Evolutionary conservation across 1,140 invertebrate species (phyloP).

Genomic region (Tetramorium alpestre): DNA sequence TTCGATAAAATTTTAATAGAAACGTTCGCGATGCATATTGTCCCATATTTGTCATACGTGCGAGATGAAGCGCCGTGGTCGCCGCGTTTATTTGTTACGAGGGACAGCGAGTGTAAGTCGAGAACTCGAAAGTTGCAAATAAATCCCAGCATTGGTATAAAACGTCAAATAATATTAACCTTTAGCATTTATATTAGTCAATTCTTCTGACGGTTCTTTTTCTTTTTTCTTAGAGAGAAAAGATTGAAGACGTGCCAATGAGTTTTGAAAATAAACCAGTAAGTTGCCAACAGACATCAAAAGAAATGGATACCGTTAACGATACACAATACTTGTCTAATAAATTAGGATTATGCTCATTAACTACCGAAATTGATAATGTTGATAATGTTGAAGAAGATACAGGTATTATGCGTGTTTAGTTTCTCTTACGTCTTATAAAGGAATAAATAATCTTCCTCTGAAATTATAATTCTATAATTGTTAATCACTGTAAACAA

Average conservation of each 20-base stretch:
- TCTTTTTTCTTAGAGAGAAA: conserved; percentile 54
- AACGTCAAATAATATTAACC: not conserved
- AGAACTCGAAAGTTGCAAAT: too few species aligned
- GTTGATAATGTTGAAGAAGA: conserved; percentile 52
- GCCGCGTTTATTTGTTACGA: too few species aligned
- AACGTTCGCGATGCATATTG: too few species aligned
- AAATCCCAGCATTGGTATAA: too few species aligned
- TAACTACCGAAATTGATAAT: conserved; percentile 25
- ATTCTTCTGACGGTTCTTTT: conserved; percentile 4
- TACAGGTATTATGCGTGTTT: conserved; percentile 57
- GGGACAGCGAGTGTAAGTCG: too few species aligned
- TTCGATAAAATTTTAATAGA: too few species aligned
- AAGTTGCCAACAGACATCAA: conserved; percentile 19
- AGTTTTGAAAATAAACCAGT: not conserved
- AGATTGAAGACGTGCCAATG: conserved; percentile 7
- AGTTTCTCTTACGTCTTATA: not conserved
- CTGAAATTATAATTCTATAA: not conserved
- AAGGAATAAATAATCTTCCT: not conserved
- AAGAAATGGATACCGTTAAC: conserved; percentile 32
- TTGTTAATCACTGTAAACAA: conserved; percentile 6
- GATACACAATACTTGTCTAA: conserved; percentile 62
- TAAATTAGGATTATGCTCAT: conserved; percentile 58
- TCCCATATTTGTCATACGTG: too few species aligned
- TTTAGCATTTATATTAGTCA: not conserved
- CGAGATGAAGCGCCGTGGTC: too few species aligned